These are phyloP conservation scores for Tragelaphus imberbis DNA, from an alignment of 2,113 vertebrate genomes.

Conservation along the genomic window DNA sequence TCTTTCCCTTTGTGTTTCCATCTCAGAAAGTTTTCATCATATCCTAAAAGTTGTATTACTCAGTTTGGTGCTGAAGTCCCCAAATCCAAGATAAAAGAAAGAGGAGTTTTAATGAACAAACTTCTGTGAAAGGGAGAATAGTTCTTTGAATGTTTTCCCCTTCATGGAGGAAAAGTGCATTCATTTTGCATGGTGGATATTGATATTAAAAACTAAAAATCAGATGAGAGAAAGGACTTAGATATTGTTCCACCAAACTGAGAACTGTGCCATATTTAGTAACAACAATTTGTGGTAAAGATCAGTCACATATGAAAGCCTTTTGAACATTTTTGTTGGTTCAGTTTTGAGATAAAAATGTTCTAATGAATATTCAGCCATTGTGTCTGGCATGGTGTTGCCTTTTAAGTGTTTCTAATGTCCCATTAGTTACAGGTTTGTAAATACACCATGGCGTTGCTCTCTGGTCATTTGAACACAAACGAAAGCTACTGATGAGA, in stretches of 20 bases:
- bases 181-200: neutral
- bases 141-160: neutral
- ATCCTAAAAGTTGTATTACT: neutral
- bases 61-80: neutral
- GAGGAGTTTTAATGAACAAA: neutral
- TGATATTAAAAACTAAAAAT: neutral
- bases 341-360: constrained; percentile 53
- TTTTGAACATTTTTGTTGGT: constrained; percentile 27
- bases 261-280: constrained; percentile 44
- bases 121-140: neutral
- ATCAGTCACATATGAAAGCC: constrained; percentile 26
- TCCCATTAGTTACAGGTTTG: constrained; percentile 31
- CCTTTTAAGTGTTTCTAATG: neutral
- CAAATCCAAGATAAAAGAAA: neutral
- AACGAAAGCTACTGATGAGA: neutral
- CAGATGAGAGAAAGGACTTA: neutral
- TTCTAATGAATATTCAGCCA: constrained; percentile 38
- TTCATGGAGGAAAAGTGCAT: neutral
- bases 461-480: neutral
- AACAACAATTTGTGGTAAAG: constrained; percentile 42
- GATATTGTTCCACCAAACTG: constrained; percentile 21
- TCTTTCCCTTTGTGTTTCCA: neutral
- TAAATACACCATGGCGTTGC: neutral
- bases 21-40: neutral
- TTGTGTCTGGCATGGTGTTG: neutral